Conservation (phyloP, 2,888 invertebrate genomes). For the Noctua pronuba region DNA sequence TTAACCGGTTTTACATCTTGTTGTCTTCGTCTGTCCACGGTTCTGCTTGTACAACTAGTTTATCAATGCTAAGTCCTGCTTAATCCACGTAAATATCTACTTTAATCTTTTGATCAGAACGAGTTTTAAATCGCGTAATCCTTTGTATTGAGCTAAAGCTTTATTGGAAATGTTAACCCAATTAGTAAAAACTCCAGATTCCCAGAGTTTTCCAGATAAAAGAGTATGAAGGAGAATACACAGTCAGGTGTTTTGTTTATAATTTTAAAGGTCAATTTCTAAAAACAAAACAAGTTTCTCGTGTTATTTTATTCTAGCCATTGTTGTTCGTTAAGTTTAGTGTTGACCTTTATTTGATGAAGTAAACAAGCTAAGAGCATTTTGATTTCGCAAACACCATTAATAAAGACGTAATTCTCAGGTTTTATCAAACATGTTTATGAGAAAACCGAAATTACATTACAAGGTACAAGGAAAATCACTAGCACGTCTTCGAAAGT, state of each 20-base stretch:
- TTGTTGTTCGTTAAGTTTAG: not conserved
- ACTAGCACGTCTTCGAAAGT: conserved; percentile 7
- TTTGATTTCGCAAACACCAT: conserved; percentile 1
- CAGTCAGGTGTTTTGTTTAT: not conserved
- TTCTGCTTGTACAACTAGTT: not conserved
- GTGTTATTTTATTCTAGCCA: not conserved
- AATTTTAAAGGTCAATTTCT: conserved; percentile 8
- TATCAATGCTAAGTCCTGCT: not conserved
- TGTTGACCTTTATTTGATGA: conserved; percentile 22
- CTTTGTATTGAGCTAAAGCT: not conserved
- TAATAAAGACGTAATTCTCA: not conserved
- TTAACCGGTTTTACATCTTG: not conserved
- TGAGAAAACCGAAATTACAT: conserved; percentile 40
- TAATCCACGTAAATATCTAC: not conserved
- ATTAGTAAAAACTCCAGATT: not conserved
- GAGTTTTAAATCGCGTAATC: not conserved
- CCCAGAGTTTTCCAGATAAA: not conserved
- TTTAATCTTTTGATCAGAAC: not conserved
- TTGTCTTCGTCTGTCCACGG: not conserved
- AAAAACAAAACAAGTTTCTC: conserved; percentile 13
- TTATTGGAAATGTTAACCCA: not conserved
- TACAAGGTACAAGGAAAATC: conserved; percentile 46
- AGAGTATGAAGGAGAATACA: not conserved
- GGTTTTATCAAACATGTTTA: conserved; percentile 15
- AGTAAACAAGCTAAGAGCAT: conserved; percentile 22